Evolutionary conservation across 1,140 invertebrate species (phyloP).

Genomic region (Drosophila ambigua): DNA sequence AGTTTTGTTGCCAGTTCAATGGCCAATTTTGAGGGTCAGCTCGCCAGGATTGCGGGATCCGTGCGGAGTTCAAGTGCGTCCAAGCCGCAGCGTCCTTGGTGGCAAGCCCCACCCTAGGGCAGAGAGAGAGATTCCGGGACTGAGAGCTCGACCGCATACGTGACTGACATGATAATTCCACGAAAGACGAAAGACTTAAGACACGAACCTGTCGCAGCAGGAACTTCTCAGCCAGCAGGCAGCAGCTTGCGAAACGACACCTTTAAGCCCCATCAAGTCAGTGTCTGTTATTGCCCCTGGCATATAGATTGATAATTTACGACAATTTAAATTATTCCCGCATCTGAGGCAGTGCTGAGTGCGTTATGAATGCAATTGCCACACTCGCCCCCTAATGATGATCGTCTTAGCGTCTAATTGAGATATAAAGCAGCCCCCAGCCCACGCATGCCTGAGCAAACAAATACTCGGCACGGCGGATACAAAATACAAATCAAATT

Average conservation of each 20-base stretch:
- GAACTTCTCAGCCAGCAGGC: constrained; percentile 56
- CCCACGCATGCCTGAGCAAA: constrained; percentile 54
- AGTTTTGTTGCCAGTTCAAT: constrained; percentile 74
- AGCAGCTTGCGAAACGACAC: constrained; percentile 27
- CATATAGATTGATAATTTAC: constrained; percentile 77
- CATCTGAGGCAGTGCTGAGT: constrained; percentile 44
- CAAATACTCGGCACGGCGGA: constrained; percentile 22
- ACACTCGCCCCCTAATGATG: constrained; percentile 55
- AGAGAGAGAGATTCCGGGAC: constrained; percentile 8
- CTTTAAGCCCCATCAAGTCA: constrained; percentile 45
- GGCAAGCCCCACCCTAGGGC: constrained; percentile 37
- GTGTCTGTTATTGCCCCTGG: constrained; percentile 52
- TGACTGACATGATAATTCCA: constrained; percentile 61
- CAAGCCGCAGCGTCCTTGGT: constrained; percentile 62
- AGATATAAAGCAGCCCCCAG: constrained; percentile 52
- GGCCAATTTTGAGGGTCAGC: constrained; percentile 68
- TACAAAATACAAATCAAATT: constrained; percentile 37
- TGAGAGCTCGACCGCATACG: constrained; percentile 57
- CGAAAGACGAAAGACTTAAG: constrained; percentile 59
- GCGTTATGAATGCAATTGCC: constrained; percentile 54
- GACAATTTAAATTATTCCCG: constrained; percentile 36
- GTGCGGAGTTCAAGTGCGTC: constrained; percentile 66
- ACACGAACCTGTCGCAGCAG: constrained; percentile 62
- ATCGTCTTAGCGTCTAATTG: constrained; percentile 68
- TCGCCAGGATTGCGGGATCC: constrained; percentile 19